Conservation (phyloP, 2,888 invertebrate genomes). For the Philereme vetulata region DNA sequence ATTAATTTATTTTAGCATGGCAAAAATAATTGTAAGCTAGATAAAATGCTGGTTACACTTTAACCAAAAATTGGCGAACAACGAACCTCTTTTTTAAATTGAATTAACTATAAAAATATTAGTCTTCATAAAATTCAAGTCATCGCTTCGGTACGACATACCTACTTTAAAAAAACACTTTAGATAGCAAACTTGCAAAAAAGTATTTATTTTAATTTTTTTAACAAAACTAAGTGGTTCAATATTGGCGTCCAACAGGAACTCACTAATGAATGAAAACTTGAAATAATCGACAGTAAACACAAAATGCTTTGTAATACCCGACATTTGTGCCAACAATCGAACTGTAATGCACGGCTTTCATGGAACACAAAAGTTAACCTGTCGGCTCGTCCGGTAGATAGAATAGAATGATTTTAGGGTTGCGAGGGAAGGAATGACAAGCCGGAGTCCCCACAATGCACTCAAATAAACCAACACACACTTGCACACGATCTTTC, state of each 20-base stretch:
- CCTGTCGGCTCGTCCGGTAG: slow-evolving; percentile 77
- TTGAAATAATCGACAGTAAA: slow-evolving; percentile 62
- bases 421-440: slow-evolving; percentile 82
- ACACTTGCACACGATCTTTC: slow-evolving; percentile 32
- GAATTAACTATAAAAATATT: too few relatives aligned
- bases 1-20: too few relatives aligned
- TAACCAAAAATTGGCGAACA: too few relatives aligned
- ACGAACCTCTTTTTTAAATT: too few relatives aligned
- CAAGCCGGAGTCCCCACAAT: slow-evolving; percentile 75
- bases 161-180: too few relatives aligned
- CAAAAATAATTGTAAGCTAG: too few relatives aligned
- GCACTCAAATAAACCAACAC: slow-evolving; percentile 53
- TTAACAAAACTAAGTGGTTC: not conserved
- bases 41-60: too few relatives aligned
- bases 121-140: too few relatives aligned
- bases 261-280: slow-evolving; percentile 55
- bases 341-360: slow-evolving; percentile 77
- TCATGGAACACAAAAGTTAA: slow-evolving; percentile 81
- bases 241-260: slow-evolving; percentile 41
- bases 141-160: too few relatives aligned
- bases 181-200: too few relatives aligned
- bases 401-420: slow-evolving; percentile 79
- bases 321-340: slow-evolving; percentile 82
- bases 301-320: slow-evolving; percentile 76
- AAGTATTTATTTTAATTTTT: not conserved